Evolutionary conservation across 2,797 vertebrate genomes (phyloP).

Genomic region (Selene dorsalis): DNA sequence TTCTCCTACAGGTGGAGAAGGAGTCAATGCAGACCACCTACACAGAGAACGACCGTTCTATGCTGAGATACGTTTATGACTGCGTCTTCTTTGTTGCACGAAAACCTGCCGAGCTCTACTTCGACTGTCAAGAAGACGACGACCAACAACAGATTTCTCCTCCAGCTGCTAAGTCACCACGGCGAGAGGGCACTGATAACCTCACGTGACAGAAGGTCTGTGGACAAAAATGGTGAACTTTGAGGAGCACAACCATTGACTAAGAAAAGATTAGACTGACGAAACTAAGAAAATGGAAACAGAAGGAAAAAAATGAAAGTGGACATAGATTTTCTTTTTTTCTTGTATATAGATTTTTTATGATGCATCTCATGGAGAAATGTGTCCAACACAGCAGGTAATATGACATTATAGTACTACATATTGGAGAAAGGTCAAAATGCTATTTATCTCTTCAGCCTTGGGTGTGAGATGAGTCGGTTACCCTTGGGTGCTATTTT

Average conservation of each 20-base stretch:
- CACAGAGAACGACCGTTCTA: constrained; percentile 96
- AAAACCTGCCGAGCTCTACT: constrained; percentile 86
- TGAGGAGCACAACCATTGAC: constrained; percentile 15
- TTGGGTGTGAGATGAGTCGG: constrained; percentile 1
- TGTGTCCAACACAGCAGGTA: constrained; percentile 8
- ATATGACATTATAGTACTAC: constrained; percentile 6
- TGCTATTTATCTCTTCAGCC: constrained; percentile 1
- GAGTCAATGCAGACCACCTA: constrained; percentile 95
- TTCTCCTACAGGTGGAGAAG: constrained; percentile 89
- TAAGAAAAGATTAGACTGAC: constrained; percentile 15
- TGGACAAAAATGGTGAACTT: constrained; percentile 11
- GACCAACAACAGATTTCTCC: constrained; percentile 65
- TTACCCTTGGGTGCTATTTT: constrained; percentile 11
- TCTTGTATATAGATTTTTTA: constrained; percentile 47
- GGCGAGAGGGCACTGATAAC: constrained; percentile 67
- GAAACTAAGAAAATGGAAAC: constrained; percentile 31
- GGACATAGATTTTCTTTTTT: constrained; percentile 32
- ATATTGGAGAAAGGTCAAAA: constrained; percentile 22
- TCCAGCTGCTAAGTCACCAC: constrained; percentile 73
- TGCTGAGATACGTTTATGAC: constrained; percentile 98
- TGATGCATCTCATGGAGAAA: constrained; percentile 38
- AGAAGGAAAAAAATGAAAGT: constrained; percentile 14
- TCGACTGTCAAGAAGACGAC: constrained; percentile 68
- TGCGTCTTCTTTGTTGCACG: constrained; percentile 96
- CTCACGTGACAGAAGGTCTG: constrained; percentile 75